Conservation (phyloP, 2,797 vertebrate genomes). For the Meda fulgida region DNA sequence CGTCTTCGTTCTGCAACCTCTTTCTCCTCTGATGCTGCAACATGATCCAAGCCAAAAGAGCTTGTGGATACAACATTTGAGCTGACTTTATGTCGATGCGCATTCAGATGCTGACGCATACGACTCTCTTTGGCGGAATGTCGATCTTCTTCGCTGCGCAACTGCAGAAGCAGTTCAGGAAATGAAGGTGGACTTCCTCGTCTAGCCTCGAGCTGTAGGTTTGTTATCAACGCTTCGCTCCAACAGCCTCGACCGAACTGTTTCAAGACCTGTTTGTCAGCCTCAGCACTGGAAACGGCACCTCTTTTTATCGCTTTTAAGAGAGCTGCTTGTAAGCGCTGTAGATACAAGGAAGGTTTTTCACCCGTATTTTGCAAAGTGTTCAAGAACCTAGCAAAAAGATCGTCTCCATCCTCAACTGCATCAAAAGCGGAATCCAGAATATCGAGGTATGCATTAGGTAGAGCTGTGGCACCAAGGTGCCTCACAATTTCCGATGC, state of each 20-base stretch:
- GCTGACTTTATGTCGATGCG: background rate
- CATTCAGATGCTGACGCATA: constrained; percentile 47
- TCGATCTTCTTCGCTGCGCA: constrained; percentile 33
- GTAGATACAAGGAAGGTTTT: no score
- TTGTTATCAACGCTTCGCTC: constrained; percentile 8
- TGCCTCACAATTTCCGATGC: background rate
- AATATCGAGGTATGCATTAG: background rate
- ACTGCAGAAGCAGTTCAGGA: constrained; percentile 22
- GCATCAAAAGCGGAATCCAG: constrained; percentile 35
- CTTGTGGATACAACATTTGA: background rate
- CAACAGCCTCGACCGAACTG: constrained; percentile 10
- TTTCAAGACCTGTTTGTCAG: constrained; percentile 36
- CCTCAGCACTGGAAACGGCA: constrained; percentile 21
- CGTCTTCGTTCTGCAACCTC: background rate
- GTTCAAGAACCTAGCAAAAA: no score
- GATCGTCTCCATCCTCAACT: no score
- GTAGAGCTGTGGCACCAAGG: background rate
- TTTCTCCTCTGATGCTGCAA: background rate
- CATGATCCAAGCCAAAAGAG: background rate
- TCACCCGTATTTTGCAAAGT: no score
- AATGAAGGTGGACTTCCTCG: background rate
- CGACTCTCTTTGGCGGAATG: constrained; percentile 20
- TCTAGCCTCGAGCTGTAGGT: constrained; percentile 40
- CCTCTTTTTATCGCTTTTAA: constrained; percentile 33
- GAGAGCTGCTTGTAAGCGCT: constrained; percentile 24